Evolutionary conservation across 2,888 invertebrate species (phyloP), one percentile per base, ranked within the genome.

Genomic region (Norana najaformis): DNA sequence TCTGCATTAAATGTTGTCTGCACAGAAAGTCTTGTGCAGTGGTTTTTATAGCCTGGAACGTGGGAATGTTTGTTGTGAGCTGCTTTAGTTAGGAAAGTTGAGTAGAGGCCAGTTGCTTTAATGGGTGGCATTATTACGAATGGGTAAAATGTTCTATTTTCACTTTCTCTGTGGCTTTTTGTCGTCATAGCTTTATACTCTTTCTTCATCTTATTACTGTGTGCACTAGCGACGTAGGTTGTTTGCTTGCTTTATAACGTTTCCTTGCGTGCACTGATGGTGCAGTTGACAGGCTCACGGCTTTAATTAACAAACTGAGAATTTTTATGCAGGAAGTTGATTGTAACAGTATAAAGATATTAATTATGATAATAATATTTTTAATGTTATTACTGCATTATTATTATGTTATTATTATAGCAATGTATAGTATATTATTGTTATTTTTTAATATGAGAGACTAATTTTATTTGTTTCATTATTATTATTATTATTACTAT

Each of bases 61-160:
- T n/a, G n/a, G n/a, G n/a, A 69, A n/a, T 69, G 69, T n/a, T 69
- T 69, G 69, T 11, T 69, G n/a, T 69, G 6, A 53, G 53, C 4
- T 30, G 53, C 30, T 23, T 30, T 23, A 30, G 53, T 53, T 53
- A 13, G 4, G 13, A 30, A 13, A 69, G 69, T 69, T 13, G n/a
- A 69, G 69, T 16, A 8, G 11, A 69, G 69, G 69, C n/a, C n/a
- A n/a, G n/a, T 69, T 2, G 69, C n/a, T 69, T 69, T 5, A n/a
- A 69, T 69, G 69, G 69, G 69, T 69, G 69, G 69, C 69, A 69
- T 69, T 69, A 69, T 69, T 69, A n/a, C n/a, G n/a, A 69, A 69
- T 69, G 69, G 69, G 69, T 69, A 69, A 69, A 69, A n/a, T n/a
- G 69, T 69, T 69, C 69, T 69, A 8, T 69, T 69, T 69, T 69